Conservation (phyloP, 2,113 vertebrate species). For the Centropus bengalensis region DNA sequence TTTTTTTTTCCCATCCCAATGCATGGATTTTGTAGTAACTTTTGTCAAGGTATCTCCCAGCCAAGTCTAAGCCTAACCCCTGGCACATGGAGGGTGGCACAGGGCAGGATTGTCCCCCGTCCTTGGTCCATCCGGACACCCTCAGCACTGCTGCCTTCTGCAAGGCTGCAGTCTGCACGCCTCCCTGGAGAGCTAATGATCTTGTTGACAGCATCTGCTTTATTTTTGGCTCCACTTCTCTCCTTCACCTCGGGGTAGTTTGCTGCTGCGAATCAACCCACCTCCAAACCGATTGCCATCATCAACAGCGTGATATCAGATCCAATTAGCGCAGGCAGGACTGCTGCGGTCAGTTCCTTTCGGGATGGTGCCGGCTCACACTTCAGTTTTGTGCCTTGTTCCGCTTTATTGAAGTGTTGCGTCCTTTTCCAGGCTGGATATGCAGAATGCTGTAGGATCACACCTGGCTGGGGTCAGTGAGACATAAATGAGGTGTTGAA, state of each 20-base stretch:
- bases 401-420: not conserved
- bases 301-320: not conserved
- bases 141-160: fast-evolving
- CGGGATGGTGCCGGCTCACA: not conserved
- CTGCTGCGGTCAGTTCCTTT: not conserved
- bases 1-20: not conserved
- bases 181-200: not conserved
- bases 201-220: not conserved
- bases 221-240: not conserved
- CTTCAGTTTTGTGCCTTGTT: not conserved
- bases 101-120: not conserved
- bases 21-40: not conserved
- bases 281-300: not conserved
- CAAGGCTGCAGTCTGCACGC: not conserved
- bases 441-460: not conserved
- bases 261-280: not conserved
- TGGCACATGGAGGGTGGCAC: not conserved
- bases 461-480: not conserved
- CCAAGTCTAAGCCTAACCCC: not conserved
- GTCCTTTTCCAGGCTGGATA: not conserved
- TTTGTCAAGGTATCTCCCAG: not conserved
- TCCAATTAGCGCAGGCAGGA: not conserved
- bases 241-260: not conserved
- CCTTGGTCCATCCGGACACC: not conserved
- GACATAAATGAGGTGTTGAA: not conserved